These are phyloP conservation scores for Spodoptera litura DNA, from an alignment of 1,140 invertebrate species.

Conservation along the genomic window DNA sequence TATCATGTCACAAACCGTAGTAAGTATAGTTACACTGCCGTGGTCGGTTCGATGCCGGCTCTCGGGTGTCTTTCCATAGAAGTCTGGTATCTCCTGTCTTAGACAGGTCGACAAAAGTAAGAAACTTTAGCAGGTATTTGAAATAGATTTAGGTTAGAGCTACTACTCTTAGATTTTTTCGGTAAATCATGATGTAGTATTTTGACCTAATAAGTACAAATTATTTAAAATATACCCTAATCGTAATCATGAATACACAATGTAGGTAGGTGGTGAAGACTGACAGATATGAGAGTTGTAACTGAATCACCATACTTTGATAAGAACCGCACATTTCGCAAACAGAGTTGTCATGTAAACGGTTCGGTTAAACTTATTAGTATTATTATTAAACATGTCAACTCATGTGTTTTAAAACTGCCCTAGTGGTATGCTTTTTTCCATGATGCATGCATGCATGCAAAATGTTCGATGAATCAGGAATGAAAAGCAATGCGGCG, in stretches of 20 bases:
- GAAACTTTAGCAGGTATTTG: background rate
- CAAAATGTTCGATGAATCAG: background rate
- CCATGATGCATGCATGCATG: no score
- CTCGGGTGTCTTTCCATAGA: background rate
- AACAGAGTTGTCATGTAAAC: background rate
- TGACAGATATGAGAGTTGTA: background rate
- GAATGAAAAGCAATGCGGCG: background rate
- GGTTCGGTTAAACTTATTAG: background rate
- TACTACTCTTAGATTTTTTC: conserved; percentile 32
- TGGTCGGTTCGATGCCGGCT: background rate
- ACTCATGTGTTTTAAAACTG: background rate
- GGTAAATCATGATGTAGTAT: conserved; percentile 42
- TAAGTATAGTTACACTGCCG: background rate
- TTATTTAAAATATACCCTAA: conserved; percentile 17
- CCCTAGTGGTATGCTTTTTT: background rate
- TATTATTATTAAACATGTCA: conserved; percentile 22
- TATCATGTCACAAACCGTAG: background rate
- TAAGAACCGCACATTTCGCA: background rate
- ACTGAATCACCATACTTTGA: background rate
- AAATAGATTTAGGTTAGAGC: conserved; percentile 18
- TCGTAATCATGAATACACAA: conserved; percentile 1
- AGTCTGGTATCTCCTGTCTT: conserved; percentile 3
- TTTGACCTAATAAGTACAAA: conserved; percentile 47
- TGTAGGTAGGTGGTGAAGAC: background rate
- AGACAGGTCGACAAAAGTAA: background rate